phyloP scores from a whole-genome alignment of 2,888 invertebrate genomes.

The Petrolisthes cinctipes region DNA sequence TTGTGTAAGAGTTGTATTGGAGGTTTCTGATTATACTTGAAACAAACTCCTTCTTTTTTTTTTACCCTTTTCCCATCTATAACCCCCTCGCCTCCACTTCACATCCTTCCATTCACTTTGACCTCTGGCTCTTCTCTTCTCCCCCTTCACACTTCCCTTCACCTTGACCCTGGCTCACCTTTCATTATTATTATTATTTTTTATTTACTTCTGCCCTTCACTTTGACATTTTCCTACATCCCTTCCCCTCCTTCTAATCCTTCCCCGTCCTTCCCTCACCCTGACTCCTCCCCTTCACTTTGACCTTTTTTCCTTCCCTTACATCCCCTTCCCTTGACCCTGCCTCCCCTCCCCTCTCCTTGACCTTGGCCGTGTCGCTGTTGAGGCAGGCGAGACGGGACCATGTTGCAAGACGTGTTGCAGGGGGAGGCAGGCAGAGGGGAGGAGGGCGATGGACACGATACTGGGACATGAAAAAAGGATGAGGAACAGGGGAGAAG shows the following conservation, averaged over 20 bases:
- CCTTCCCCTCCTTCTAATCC: too few relatives aligned
- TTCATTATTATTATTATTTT: background rate
- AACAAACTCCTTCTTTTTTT: background rate
- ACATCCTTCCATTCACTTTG: background rate
- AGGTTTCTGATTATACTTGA: background rate
- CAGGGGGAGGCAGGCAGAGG: background rate
- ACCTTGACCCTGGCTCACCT: background rate
- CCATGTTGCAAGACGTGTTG: background rate
- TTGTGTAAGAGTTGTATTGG: too few relatives aligned
- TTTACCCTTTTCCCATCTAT: background rate
- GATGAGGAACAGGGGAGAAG: conserved; percentile 8
- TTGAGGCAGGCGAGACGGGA: background rate
- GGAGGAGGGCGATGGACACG: background rate
- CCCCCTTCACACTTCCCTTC: background rate
- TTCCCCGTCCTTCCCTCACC: too few relatives aligned
- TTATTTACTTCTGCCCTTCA: too few relatives aligned
- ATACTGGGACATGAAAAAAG: background rate
- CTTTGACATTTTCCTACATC: too few relatives aligned
- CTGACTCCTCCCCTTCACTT: background rate
- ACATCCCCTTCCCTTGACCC: background rate
- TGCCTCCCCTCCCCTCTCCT: background rate
- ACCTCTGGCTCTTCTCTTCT: background rate
- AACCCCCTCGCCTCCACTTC: background rate
- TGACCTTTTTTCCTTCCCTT: background rate
- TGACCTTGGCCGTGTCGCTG: background rate